Evolutionary conservation across 2,113 vertebrate species (phyloP).

Genomic region (Pomatostomus ruficeps): DNA sequence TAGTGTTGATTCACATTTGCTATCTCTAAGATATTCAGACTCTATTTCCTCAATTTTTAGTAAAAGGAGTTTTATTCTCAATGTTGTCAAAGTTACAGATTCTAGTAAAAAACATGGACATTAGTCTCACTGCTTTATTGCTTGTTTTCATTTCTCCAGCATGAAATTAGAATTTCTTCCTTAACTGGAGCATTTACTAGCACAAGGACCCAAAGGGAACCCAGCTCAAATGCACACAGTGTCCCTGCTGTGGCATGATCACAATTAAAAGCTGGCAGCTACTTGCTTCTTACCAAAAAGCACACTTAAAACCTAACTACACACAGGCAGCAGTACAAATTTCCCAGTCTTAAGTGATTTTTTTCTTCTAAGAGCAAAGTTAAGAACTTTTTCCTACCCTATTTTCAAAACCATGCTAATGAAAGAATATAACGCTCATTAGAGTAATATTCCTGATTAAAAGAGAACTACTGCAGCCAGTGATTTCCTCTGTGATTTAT

Average conservation of each 20-base stretch:
- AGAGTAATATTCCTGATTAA: background rate
- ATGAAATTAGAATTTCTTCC: background rate
- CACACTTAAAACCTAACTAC: background rate
- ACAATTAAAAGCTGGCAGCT: background rate
- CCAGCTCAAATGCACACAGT: accelerated
- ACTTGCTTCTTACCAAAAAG: background rate
- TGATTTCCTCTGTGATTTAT: background rate
- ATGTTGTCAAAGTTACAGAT: background rate
- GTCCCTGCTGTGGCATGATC: background rate
- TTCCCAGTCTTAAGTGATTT: background rate
- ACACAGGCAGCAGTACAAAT: background rate
- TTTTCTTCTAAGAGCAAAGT: background rate
- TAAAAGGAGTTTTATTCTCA: background rate
- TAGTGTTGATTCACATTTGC: background rate
- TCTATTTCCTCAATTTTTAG: background rate
- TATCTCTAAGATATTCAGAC: background rate
- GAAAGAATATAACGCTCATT: background rate
- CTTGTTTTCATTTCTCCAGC: background rate
- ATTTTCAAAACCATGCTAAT: background rate
- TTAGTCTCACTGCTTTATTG: background rate
- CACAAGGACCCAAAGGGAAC: background rate
- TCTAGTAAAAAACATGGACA: background rate
- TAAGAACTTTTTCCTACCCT: background rate
- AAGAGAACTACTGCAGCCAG: background rate
- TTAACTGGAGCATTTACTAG: background rate